Evolutionary conservation across 2,113 vertebrate species (phyloP), one percentile per base, ranked within the genome.

Genomic region (Camarhynchus parvulus): DNA sequence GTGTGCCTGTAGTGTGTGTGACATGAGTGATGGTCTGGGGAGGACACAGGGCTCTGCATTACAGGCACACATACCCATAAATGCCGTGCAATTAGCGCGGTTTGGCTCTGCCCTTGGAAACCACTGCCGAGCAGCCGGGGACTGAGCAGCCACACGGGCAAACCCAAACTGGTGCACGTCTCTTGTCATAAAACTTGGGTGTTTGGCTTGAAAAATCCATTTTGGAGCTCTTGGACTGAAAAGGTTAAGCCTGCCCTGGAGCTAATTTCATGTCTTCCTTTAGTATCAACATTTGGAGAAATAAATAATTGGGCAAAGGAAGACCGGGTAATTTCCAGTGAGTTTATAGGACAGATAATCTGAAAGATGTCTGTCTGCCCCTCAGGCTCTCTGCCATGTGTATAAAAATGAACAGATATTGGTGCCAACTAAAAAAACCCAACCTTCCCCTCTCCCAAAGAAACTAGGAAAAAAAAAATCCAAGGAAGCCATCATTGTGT

Each of bases 1-100:
- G 83, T 83, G 68, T 39, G 80, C 61, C 86, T 70, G 11, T 35
- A 27, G 37, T 4, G 3, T 93, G 39, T 92, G 72, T 95, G 91
- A 96, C 91, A 79, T 95, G 93, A 96, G 59, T 92, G 77, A 93
- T 96, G 92, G 86, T 49, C 69, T 63, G 80, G 64, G 66, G 46
- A 77, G 80, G 89, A 91, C 75, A 62, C 90, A 58, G 7, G 2
- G 62, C 49, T 47, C 79, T 44, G 25, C 62, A 35, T 67, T 53
- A 70, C 31, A 50, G 0, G 0, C 1, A 0, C 31, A 61, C 15
- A 13, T 41, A 28, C 30, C 46, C 35, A 39, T 64, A 81, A 93
- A 77, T 0, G 13, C 81, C 0, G 0, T 24, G 80, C 89, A 95
- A 95, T 97, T 91, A 96, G 68, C n/a, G 39, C 9, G 52, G 91